Base-by-base conservation (phyloP, 2,888 invertebrate genomes). In the Trilocha varians region DNA sequence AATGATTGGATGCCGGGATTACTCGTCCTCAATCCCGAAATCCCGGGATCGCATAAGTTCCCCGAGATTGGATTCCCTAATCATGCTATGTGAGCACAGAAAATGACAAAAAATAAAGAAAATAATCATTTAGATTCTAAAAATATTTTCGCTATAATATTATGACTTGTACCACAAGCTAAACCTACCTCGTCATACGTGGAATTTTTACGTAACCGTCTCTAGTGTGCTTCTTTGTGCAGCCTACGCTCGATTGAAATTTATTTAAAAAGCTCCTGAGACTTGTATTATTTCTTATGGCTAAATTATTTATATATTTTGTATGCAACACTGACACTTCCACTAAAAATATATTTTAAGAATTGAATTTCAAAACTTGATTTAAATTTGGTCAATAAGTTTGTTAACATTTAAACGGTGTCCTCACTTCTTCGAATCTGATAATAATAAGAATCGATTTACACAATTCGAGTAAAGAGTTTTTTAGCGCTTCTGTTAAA, bases 161-260 rank as follows among this genome's bases (percentile, higher is more conserved):
- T 40, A 16, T 54, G 2, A 48, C 50, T 65, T 64, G 42, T 3
- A 45, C 54, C 50, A 35, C 38, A 46, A 49, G 51, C 53, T 48
- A 62, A 57, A 62, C 50, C 50, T 53, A 55, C 65, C 66, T 72
- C 62, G 64, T 66, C 66, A 72, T 75, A 82, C 79, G 83, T 83
- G 80, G 78, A 79, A 73, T 77, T 80, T 83, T 83, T 83, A 82
- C 78, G 78, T 77, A 74, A 82, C 60, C 55, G 47, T 46, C 52
- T 17, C 18, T 45, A 43, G 46, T 49, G 48, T 40, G 36, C 56
- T 51, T 57, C 55, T 49, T 57, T 55, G 57, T 55, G 54, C 63
- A 63, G 62, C 67, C 69, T 72, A 70, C 71, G 68, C 64, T 59
- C 52, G 50, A 62, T 65, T 65, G 53, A 64, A 78, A 72, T 78